Conservation (phyloP, 2,888 invertebrate genomes). For the Leucophora obtusa region DNA sequence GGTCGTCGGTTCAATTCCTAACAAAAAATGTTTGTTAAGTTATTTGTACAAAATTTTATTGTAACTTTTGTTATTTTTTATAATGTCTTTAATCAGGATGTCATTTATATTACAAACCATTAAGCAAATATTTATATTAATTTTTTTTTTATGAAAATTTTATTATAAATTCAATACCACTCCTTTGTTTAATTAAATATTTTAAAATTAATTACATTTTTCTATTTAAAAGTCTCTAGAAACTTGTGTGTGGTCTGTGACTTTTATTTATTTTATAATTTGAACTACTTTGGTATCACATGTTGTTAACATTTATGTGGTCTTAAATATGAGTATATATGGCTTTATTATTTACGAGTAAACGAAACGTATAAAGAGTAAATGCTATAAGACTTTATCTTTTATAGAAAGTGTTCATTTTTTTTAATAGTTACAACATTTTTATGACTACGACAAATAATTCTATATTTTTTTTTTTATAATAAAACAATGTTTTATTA, state of each 20-base stretch:
- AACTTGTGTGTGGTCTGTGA: not conserved
- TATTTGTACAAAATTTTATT: too few species aligned
- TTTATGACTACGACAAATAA: constrained; percentile 32
- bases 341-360: not conserved
- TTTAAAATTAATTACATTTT: not conserved
- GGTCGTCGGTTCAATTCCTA: too few species aligned
- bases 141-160: not conserved
- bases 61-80: too few species aligned
- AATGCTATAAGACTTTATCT: not conserved
- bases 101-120: not conserved
- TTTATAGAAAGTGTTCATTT: constrained; percentile 40
- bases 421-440: constrained; percentile 19
- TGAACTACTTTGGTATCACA: constrained; percentile 29
- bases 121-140: not conserved
- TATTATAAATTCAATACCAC: not conserved
- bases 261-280: not conserved
- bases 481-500: constrained; percentile 2
- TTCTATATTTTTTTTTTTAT: constrained; percentile 2
- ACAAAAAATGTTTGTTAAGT: too few species aligned
- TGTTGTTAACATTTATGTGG: constrained; percentile 19
- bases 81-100: too few species aligned
- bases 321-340: not conserved
- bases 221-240: not conserved
- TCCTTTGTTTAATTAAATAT: not conserved
- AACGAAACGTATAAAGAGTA: not conserved